Percentiles rank a stretch among this genome's conserved stretches.
Evolutionary conservation across 2,888 invertebrate species (phyloP).

Genomic region (Cantharis nigra): DNA sequence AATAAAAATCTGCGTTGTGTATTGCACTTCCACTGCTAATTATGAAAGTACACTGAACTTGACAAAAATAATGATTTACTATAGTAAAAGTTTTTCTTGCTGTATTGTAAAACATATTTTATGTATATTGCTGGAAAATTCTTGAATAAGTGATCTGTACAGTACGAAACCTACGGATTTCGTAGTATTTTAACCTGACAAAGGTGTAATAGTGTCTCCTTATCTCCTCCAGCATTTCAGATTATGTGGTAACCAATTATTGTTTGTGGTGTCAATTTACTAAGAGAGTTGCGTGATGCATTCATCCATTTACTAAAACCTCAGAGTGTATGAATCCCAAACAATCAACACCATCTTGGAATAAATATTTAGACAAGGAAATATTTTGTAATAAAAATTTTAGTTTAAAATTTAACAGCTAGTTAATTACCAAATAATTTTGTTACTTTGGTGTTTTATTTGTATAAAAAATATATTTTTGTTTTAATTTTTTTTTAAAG

Average conservation of each 20-base stretch:
- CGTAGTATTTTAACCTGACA: background rate
- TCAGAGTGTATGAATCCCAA: background rate
- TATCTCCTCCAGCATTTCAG: background rate
- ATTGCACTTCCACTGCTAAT: background rate
- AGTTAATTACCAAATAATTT: background rate
- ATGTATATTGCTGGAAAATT: background rate
- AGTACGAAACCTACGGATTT: background rate
- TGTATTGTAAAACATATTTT: background rate
- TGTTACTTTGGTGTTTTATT: background rate
- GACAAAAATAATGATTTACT: background rate
- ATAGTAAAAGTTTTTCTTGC: background rate
- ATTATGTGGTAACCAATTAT: background rate
- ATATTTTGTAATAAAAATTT: background rate
- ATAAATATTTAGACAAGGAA: background rate
- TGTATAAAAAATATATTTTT: too few relatives aligned
- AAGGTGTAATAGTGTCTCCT: background rate
- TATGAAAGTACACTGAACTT: background rate
- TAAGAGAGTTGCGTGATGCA: background rate
- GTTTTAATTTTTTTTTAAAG: too few relatives aligned
- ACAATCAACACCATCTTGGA: background rate
- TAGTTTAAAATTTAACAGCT: background rate
- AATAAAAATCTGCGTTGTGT: background rate
- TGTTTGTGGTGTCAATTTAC: background rate
- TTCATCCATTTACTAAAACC: background rate
- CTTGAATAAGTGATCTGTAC: background rate